Conservation (phyloP, 2,113 vertebrate genomes). For the Otocyon megalotis region DNA sequence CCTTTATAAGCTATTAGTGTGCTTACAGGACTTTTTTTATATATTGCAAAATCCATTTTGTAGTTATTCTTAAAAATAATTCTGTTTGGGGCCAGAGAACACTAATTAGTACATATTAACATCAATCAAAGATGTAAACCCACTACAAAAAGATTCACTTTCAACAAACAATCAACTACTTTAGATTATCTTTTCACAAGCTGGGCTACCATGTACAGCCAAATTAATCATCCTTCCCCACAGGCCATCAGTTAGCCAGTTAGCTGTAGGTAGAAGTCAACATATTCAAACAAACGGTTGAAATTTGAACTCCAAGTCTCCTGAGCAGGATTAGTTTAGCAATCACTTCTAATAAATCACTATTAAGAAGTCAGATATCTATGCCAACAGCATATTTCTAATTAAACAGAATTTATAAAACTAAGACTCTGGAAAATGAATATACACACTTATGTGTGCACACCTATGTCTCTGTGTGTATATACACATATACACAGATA, state of each 20-base stretch:
- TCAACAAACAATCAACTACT: background rate
- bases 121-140: background rate
- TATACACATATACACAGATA: background rate
- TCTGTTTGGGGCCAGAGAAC: background rate
- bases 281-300: background rate
- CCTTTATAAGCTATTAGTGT: background rate
- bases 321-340: background rate
- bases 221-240: background rate
- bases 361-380: background rate
- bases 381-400: background rate
- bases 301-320: background rate
- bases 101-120: background rate
- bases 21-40: background rate
- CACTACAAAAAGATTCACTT: background rate
- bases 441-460: background rate
- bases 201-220: background rate
- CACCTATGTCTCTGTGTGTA: background rate
- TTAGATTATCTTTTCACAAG: background rate
- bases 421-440: background rate
- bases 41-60: background rate
- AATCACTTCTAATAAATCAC: background rate
- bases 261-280: background rate
- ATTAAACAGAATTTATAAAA: constrained; percentile 12
- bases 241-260: background rate
- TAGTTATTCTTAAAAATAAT: background rate